Base-by-base conservation (phyloP, 2,797 vertebrate species). In the Phataginus tetradactyla region DNA sequence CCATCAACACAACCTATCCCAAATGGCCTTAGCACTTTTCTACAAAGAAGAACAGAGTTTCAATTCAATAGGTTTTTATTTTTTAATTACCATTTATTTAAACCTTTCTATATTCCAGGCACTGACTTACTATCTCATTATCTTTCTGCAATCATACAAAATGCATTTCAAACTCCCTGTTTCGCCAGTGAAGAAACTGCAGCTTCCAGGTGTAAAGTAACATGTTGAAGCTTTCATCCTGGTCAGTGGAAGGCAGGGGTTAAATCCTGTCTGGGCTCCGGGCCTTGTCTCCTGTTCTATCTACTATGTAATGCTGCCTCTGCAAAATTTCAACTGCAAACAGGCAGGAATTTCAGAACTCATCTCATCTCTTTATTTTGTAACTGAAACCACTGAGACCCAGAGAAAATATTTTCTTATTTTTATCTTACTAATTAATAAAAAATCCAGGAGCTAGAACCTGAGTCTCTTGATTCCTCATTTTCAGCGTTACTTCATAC, bases 11-110 rank as follows among this genome's bases (percentile, higher is more conserved):
- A 23, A 32, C 39, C 6, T 72, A 42, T 17, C 2, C 4, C 23
- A 49, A 59, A 15, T 2, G 45, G 21, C 27, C 27, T 29, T 66
- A 34, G 4, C 6, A 75, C 32, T 94, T 83, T 94, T 83, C 72
- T 77, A 37, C 23, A 37, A 53, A 21, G 25, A 93, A 90, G 32
- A 92, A 87, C 51, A 21, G 13, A 39, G 32, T 80, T 64, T 86
- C 90, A 51, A 78, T 78, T 92, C 42, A 51, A 32, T 27, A 53
- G 13, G 61, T 11, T 91, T 91, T 57, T 57, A 57, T n/a, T 57
- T 94, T 81, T 96, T 45, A 90, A 55, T 87, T 90, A n/a, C 39
- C 68, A 27, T 59, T 49, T 95, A 71, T 83, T 94, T 90, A 93
- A 80, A 91, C 8, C 20, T 11, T 71, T 87, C 45, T 53, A 7